Evolutionary conservation across 1,140 invertebrate genomes (phyloP).

Genomic region (Lepidurus apus): DNA sequence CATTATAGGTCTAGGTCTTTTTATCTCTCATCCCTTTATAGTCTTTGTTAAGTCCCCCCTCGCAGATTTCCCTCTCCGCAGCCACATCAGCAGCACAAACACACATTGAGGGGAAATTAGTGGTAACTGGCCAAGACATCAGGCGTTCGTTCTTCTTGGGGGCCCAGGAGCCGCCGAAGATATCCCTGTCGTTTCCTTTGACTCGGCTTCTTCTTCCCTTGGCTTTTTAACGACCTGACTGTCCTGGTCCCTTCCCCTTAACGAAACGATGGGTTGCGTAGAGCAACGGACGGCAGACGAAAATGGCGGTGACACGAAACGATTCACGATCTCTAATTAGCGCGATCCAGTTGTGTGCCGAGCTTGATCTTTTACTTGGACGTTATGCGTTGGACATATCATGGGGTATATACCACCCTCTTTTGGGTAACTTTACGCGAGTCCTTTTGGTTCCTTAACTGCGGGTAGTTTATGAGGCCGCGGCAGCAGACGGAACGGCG

Average conservation of each 20-base stretch:
- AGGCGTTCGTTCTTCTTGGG: neutral
- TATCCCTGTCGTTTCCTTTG: neutral
- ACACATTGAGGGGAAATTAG: slow-evolving; percentile 11
- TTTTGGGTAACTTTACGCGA: neutral
- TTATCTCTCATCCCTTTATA: slow-evolving; percentile 4
- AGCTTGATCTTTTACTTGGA: neutral
- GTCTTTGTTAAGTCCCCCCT: slow-evolving; percentile 14
- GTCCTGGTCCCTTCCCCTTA: neutral
- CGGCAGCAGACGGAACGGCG: neutral
- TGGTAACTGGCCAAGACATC: slow-evolving; percentile 17
- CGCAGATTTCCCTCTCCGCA: neutral
- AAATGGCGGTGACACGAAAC: slow-evolving; percentile 1
- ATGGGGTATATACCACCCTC: neutral
- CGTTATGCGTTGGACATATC: neutral
- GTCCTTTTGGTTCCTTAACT: neutral
- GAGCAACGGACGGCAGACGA: neutral
- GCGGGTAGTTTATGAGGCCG: neutral
- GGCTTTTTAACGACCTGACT: neutral
- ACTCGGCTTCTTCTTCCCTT: neutral
- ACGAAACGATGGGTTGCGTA: neutral
- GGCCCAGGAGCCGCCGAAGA: neutral
- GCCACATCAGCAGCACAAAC: slow-evolving; percentile 17
- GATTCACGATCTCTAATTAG: neutral
- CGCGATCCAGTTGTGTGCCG: neutral
- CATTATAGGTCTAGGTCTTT: slow-evolving; percentile 4